Conservation (phyloP, 1,140 invertebrate genomes). For the Camponotus pennsylvanicus region DNA sequence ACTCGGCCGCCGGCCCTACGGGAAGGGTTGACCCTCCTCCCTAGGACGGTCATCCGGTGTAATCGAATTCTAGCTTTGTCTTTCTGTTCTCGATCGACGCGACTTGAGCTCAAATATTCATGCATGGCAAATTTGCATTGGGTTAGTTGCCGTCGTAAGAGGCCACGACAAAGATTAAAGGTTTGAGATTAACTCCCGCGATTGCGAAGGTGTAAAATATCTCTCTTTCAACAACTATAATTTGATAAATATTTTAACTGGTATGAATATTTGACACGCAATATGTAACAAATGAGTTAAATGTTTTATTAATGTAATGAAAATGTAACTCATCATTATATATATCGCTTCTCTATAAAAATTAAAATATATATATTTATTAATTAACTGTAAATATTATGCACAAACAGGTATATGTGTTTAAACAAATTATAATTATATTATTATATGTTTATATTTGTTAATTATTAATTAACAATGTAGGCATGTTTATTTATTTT, state of each 20-base stretch:
- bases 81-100: background rate
- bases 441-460: too few species aligned
- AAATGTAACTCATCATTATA: too few species aligned
- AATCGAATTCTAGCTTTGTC: constrained; percentile 24
- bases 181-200: background rate
- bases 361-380: too few species aligned
- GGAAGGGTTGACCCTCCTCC: background rate
- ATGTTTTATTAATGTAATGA: too few species aligned
- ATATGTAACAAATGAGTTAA: too few species aligned
- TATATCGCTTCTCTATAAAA: too few species aligned
- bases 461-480: too few species aligned
- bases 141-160: background rate
- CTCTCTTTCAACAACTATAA: too few species aligned
- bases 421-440: background rate
- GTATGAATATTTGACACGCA: too few species aligned
- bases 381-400: too few species aligned
- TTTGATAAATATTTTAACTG: too few species aligned
- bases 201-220: background rate
- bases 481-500: background rate
- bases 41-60: background rate
- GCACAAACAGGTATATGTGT: background rate
- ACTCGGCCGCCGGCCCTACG: background rate
- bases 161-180: background rate
- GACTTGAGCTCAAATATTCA: background rate
- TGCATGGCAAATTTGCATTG: background rate